Percentiles rank a stretch among this genome's conserved stretches.
Conservation (phyloP, 2,888 invertebrate species). For the Microdon myrmicae region DNA sequence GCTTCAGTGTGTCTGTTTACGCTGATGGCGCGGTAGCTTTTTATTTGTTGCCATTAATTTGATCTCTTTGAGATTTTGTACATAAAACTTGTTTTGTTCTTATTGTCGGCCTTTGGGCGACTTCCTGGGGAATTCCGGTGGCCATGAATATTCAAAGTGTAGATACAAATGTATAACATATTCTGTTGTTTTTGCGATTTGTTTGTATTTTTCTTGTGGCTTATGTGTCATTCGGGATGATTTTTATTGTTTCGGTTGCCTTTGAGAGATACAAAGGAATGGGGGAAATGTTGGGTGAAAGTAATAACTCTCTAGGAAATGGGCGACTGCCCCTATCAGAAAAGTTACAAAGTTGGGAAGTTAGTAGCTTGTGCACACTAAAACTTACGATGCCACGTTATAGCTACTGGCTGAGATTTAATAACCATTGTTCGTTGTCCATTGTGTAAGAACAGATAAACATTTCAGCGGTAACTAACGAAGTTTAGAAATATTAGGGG, state of each 20-base stretch:
- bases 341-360: not conserved
- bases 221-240: not conserved
- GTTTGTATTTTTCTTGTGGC: not conserved
- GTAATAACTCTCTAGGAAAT: constrained; percentile 3
- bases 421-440: too few species aligned
- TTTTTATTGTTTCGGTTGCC: not conserved
- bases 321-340: not conserved
- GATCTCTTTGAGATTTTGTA: constrained; percentile 48
- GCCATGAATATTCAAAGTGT: constrained; percentile 24
- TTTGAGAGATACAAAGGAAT: not conserved
- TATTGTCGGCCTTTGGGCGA: constrained; percentile 5
- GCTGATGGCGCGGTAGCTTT: constrained; percentile 37
- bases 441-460: too few species aligned
- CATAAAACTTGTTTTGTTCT: constrained; percentile 47
- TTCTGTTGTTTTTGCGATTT: constrained; percentile 6
- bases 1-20: constrained; percentile 39
- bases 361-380: not conserved
- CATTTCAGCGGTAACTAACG: too few species aligned
- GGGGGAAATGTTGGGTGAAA: not conserved
- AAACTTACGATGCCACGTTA: constrained; percentile 24
- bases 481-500: too few species aligned
- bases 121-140: constrained; percentile 16
- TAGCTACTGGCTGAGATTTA: too few species aligned
- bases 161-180: constrained; percentile 12
- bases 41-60: constrained; percentile 49